These are phyloP conservation scores for Drosophila mimica DNA, from an alignment of 2,888 invertebrate species.

Conservation along the genomic window DNA sequence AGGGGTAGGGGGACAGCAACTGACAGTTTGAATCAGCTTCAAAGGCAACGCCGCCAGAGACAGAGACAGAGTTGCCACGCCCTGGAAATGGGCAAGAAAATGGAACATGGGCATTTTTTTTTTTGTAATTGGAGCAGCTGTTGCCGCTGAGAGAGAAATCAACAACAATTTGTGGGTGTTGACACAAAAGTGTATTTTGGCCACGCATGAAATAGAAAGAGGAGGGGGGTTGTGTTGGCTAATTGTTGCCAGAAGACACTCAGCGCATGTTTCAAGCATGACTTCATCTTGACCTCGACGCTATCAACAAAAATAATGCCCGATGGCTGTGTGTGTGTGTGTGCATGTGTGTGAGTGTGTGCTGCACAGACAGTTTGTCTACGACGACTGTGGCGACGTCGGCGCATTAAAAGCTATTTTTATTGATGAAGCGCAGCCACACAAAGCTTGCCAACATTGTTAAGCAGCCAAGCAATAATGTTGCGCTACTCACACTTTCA, in stretches of 20 bases:
- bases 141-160: conserved; percentile 21
- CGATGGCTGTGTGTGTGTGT: conserved; percentile 29
- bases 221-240: conserved; percentile 9
- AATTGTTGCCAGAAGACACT: conserved; percentile 51
- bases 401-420: conserved; percentile 75
- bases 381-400: conserved; percentile 52
- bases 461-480: conserved; percentile 35
- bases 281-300: conserved; percentile 78
- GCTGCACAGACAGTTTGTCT: conserved; percentile 72
- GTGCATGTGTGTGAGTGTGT: conserved; percentile 8
- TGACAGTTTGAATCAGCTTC: conserved; percentile 79
- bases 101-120: conserved; percentile 27
- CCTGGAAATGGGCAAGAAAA: conserved; percentile 27
- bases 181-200: conserved; percentile 67
- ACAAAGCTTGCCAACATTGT: conserved; percentile 34
- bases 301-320: conserved; percentile 23
- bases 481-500: conserved; percentile 16
- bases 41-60: conserved; percentile 60
- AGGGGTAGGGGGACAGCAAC: conserved; percentile 27
- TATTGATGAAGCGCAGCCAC: conserved; percentile 72
- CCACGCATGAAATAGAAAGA: conserved; percentile 25
- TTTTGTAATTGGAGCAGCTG: conserved; percentile 66
- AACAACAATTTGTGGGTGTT: conserved; percentile 68
- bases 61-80: conserved; percentile 69
- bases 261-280: conserved; percentile 66